Evolutionary conservation across 2,888 invertebrate genomes (phyloP).

Genomic region (Drosophila rubida): DNA sequence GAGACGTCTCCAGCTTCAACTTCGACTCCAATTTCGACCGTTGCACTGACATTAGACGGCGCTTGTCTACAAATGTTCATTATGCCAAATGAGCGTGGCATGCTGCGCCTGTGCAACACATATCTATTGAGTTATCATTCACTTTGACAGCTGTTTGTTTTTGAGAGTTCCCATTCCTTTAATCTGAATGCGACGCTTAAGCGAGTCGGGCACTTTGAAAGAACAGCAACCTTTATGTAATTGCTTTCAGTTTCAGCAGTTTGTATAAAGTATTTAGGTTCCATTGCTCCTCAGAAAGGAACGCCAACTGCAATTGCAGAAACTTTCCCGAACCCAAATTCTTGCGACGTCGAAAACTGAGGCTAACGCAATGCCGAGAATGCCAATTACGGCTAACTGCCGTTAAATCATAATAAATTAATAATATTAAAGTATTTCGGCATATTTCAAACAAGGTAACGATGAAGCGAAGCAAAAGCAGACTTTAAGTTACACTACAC

Average conservation of each 20-base stretch:
- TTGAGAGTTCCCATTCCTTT: not conserved
- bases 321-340: slow-evolving; percentile 13
- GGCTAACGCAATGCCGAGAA: slow-evolving; percentile 22
- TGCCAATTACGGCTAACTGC: slow-evolving; percentile 54
- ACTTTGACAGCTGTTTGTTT: slow-evolving; percentile 4
- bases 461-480: not conserved
- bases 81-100: slow-evolving; percentile 44
- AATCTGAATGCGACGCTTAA: slow-evolving; percentile 2
- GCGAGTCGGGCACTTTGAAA: not conserved
- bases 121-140: slow-evolving; percentile 45
- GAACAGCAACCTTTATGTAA: not conserved
- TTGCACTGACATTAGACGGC: slow-evolving; percentile 62
- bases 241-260: not conserved
- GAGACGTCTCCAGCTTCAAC: slow-evolving; percentile 37
- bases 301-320: not conserved
- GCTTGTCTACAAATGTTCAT: slow-evolving; percentile 61
- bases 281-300: not conserved
- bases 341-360: slow-evolving; percentile 7
- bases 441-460: slow-evolving; percentile 37
- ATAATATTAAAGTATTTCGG: slow-evolving; percentile 70
- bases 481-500: not conserved
- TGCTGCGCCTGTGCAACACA: slow-evolving; percentile 37
- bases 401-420: slow-evolving; percentile 63
- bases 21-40: slow-evolving; percentile 22
- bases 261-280: not conserved